These are phyloP conservation scores for Schizopygopsis malacanthus DNA, from an alignment of 2,797 vertebrate species.

Conservation along the genomic window DNA sequence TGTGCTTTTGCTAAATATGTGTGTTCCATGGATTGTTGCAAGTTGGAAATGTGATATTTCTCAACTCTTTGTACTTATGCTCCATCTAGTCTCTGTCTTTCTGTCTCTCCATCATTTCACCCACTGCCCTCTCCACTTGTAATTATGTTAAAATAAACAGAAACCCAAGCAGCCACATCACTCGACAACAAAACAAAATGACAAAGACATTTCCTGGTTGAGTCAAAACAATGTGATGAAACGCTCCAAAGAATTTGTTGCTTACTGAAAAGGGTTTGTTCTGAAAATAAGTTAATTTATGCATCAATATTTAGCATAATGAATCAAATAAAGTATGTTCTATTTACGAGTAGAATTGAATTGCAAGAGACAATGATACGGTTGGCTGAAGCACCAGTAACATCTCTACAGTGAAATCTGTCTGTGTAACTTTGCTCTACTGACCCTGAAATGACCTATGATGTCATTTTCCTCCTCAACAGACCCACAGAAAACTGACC, in stretches of 20 bases:
- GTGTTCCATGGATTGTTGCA: conserved; percentile 57
- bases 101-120: conserved; percentile 28
- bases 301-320: conserved; percentile 14
- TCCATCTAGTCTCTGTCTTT: conserved; percentile 11
- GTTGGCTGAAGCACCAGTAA: background rate
- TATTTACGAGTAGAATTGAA: background rate
- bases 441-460: conserved; percentile 54
- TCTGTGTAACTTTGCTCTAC: conserved; percentile 23
- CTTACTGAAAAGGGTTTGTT: conserved; percentile 28
- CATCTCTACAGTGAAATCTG: background rate
- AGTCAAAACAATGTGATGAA: conserved; percentile 48
- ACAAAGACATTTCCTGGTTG: conserved; percentile 61
- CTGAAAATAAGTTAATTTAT: conserved; percentile 20
- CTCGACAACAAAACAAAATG: conserved; percentile 55
- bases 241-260: conserved; percentile 49
- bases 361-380: background rate
- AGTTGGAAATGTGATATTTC: conserved; percentile 52
- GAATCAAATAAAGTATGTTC: background rate
- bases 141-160: conserved; percentile 66
- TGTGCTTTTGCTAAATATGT: conserved; percentile 52
- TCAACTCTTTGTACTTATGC: conserved; percentile 6
- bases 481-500: conserved; percentile 36
- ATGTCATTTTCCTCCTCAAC: conserved; percentile 46
- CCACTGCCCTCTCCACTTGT: conserved; percentile 51
- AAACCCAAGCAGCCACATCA: conserved; percentile 64